Conservation (phyloP, 2,797 vertebrate species). For the Mus caroli region DNA sequence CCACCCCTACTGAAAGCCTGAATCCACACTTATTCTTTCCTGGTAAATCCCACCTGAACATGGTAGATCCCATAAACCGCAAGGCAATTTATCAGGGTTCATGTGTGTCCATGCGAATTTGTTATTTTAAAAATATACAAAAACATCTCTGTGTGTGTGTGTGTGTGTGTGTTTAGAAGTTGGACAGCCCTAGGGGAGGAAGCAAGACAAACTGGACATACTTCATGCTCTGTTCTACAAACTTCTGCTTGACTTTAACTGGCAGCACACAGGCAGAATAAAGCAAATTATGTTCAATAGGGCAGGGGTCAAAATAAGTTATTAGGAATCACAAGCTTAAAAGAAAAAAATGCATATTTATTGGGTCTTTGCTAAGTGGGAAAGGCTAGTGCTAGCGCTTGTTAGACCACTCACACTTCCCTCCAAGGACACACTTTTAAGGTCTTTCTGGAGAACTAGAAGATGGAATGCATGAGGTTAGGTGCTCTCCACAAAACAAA, state of each 20-base stretch:
- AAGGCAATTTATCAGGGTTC: neutral
- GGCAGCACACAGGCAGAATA: conserved; percentile 25
- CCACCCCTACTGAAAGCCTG: neutral
- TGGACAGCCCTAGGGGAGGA: neutral
- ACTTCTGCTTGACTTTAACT: conserved; percentile 21
- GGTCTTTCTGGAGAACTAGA: neutral
- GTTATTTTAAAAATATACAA: conserved; percentile 18
- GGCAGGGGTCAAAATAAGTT: conserved; percentile 18
- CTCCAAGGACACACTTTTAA: conserved; percentile 28
- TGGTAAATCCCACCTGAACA: neutral
- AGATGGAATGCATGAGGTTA: conserved; percentile 16
- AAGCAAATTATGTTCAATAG: conserved; percentile 40
- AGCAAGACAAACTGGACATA: neutral
- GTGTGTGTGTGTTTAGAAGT: neutral
- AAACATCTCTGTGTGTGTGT: neutral
- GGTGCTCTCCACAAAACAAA: neutral
- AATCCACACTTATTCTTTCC: neutral
- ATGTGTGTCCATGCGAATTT: neutral
- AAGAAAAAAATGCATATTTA: conserved; percentile 32
- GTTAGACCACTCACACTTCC: neutral
- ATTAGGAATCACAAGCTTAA: neutral
- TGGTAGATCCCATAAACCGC: neutral
- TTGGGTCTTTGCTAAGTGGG: neutral
- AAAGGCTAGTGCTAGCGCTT: neutral
- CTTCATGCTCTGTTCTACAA: neutral